A percentile compares a stretch with the other conserved stretches of the same genome.
Conservation (phyloP, 2,797 vertebrate genomes). For the Bradypodion ventrale region DNA sequence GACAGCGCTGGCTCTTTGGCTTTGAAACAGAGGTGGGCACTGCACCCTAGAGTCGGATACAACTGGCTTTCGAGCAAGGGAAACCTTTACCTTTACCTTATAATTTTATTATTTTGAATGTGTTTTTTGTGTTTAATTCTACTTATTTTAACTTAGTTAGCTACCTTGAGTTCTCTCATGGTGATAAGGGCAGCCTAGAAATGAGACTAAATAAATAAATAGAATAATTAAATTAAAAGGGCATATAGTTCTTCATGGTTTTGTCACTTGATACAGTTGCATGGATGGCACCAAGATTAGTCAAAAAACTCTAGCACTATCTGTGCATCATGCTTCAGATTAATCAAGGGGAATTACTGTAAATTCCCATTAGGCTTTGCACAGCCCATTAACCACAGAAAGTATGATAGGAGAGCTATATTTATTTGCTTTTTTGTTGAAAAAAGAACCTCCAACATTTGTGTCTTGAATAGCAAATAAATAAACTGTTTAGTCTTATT, state of each 20-base stretch:
- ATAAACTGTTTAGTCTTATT: slow-evolving; percentile 69
- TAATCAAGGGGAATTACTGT: slow-evolving; percentile 11
- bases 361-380: slow-evolving; percentile 11
- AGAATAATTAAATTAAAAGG: neutral
- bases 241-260: neutral
- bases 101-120: no score
- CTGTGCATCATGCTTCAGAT: slow-evolving; percentile 3
- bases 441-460: slow-evolving; percentile 7
- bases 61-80: no score
- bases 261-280: neutral
- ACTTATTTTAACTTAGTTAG: no score
- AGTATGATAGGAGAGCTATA: slow-evolving; percentile 4
- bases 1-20: no score
- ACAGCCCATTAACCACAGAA: slow-evolving; percentile 20
- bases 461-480: slow-evolving; percentile 66
- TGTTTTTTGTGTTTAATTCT: no score
- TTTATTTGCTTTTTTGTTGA: slow-evolving; percentile 12
- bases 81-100: no score
- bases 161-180: no score
- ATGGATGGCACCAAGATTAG: neutral
- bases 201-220: no score
- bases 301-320: slow-evolving; percentile 9
- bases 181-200: no score
- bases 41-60: no score
- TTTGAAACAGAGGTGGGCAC: no score